Percentiles rank a stretch among this genome's conserved stretches.
Evolutionary conservation across 2,113 vertebrate genomes (phyloP).

Genomic region (Procapra przewalskii): DNA sequence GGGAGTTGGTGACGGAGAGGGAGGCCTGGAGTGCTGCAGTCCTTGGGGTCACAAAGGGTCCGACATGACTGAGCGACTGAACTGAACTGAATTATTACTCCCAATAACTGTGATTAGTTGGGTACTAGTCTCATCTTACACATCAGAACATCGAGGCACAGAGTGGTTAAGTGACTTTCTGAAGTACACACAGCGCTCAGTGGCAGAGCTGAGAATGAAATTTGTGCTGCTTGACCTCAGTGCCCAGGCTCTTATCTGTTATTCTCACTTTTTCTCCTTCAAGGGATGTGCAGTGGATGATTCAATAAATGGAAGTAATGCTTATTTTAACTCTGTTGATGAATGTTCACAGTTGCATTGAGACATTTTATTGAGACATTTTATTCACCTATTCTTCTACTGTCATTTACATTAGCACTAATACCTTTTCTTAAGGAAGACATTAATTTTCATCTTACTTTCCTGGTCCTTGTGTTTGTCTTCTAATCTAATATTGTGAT

Average conservation of each 20-base stretch:
- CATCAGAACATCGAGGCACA: not conserved
- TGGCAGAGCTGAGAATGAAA: not conserved
- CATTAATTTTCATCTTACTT: not conserved
- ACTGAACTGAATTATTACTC: not conserved
- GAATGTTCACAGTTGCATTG: not conserved
- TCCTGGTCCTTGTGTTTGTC: not conserved
- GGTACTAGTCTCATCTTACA: not conserved
- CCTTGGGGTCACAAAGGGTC: not conserved
- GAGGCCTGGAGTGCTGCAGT: not conserved
- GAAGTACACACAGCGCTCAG: not conserved
- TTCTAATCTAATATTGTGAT: not conserved
- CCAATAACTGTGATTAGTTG: not conserved
- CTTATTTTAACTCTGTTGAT: not conserved
- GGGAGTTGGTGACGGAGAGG: not conserved
- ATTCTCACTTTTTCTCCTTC: not conserved
- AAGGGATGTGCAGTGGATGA: not conserved
- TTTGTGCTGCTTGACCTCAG: not conserved
- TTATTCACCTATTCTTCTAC: not conserved
- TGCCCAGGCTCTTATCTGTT: not conserved
- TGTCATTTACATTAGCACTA: not conserved
- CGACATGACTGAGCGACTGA: fast-evolving
- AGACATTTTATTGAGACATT: not conserved
- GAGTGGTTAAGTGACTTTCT: not conserved
- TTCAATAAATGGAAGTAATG: not conserved
- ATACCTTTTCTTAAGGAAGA: not conserved